Evolutionary conservation across 2,113 vertebrate genomes (phyloP).

Genomic region (Nannobrachium achirus): DNA sequence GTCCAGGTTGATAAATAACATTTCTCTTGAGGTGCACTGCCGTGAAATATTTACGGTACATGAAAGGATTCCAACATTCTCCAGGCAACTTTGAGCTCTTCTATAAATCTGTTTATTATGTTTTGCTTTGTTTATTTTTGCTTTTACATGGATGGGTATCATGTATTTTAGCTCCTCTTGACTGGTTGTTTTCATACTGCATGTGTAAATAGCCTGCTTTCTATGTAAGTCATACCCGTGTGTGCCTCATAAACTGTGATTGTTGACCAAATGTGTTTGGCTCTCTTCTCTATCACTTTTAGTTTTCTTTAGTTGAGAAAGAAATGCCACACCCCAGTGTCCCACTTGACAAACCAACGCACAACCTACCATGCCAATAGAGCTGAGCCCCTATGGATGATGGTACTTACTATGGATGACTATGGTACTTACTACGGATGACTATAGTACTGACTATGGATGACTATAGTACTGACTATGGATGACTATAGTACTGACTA

Average conservation of each 20-base stretch:
- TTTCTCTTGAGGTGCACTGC: slow-evolving; percentile 4
- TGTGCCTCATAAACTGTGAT: slow-evolving; percentile 64
- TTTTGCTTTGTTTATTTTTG: slow-evolving; percentile 8
- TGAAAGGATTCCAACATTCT: slow-evolving; percentile 32
- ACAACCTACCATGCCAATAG: no score
- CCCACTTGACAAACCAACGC: no score
- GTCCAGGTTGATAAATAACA: not conserved
- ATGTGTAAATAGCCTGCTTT: slow-evolving; percentile 65
- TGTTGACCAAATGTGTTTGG: slow-evolving; percentile 45
- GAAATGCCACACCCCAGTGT: no score
- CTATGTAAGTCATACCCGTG: slow-evolving; percentile 36
- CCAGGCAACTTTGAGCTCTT: slow-evolving; percentile 6
- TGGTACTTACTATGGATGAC: no score
- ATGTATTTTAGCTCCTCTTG: slow-evolving; percentile 33
- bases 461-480: no score
- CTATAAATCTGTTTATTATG: slow-evolving; percentile 24
- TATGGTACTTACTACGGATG: no score
- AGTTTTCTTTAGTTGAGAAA: no score
- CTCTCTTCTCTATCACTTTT: slow-evolving; percentile 11
- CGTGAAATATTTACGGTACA: slow-evolving; percentile 8
- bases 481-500: no score
- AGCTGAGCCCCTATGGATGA: no score
- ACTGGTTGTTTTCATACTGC: slow-evolving; percentile 39
- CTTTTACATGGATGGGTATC: slow-evolving; percentile 6
- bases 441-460: no score